These are phyloP conservation scores for Hesperophylax magnus DNA, from an alignment of 1,140 invertebrate species.

Conservation along the genomic window DNA sequence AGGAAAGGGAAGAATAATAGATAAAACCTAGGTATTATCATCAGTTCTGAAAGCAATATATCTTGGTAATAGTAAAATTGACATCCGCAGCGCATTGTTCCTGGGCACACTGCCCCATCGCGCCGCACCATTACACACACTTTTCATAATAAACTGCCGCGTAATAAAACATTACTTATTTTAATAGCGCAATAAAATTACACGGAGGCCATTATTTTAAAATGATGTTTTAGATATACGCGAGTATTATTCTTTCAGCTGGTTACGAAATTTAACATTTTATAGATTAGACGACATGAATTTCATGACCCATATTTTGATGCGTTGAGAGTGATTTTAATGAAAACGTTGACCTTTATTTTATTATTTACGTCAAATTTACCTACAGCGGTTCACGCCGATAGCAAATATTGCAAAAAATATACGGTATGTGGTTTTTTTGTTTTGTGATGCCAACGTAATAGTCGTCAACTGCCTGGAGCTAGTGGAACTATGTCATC, in stretches of 20 bases:
- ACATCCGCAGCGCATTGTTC: slow-evolving; percentile 24
- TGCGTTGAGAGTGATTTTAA: background rate
- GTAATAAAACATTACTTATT: slow-evolving; percentile 30
- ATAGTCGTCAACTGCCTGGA: no score
- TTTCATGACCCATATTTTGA: background rate
- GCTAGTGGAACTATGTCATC: no score
- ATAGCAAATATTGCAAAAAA: no score
- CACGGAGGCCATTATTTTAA: slow-evolving; percentile 22
- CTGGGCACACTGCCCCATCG: background rate
- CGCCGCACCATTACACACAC: background rate
- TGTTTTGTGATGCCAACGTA: no score
- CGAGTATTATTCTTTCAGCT: background rate
- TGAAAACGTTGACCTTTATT: no score
- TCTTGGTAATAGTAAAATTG: slow-evolving; percentile 28
- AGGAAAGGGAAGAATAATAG: background rate
- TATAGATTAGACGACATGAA: background rate
- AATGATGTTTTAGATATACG: slow-evolving; percentile 11
- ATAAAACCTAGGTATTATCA: background rate
- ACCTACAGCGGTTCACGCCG: no score
- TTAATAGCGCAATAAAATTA: slow-evolving; percentile 32
- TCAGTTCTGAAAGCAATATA: background rate
- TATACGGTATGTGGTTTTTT: no score
- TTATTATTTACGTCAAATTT: no score
- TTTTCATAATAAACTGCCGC: slow-evolving; percentile 2
- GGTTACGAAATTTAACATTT: slow-evolving; percentile 1